Evolutionary conservation across 2,113 vertebrate genomes (phyloP), one percentile per base, ranked within the genome.

Genomic region (Oreochromis niloticus): DNA sequence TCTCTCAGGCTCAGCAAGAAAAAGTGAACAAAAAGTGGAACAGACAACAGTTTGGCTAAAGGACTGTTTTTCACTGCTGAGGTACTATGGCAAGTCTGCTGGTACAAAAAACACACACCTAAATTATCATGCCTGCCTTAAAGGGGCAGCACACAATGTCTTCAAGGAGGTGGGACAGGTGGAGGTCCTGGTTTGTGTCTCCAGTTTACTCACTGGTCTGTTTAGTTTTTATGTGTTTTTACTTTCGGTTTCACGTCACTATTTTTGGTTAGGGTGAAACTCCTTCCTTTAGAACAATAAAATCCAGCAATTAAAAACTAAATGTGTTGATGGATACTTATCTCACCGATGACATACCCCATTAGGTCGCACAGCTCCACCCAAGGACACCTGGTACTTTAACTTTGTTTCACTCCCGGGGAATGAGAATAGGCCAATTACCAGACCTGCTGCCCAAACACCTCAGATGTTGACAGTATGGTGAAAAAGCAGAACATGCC

Each of bases 181-280:
- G 4, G 1, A 71, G 66, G 7, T 22, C 12, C 12, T 68, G 63
- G 36, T 22, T 24, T 71, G 36, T 71, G 36, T 71, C 2, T 41
- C 36, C 36, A 0, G 5, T 24, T 41, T 43, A 1, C 36, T 43
- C n/a, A 1, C n/a, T 71, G 36, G 12, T 41, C n/a, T 71, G 36
- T 71, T 71, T 41, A 71, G 39, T 43, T 71, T 71, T 71, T 7
- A 13, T 22, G 19, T 39, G 61, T 39, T 39, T 39, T 66, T 24
- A 8, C 13, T 13, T 71, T 68, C 22, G 34, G 0, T 41, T 9
- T 16, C n/a, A 71, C 1, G 3, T 41, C 36, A 71, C 10, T 22
- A 22, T 68, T 22, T 22, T 41, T 68, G 34, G 4, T 41, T 68
- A 22, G 34, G 19, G 10, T 68, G 0, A 71, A 71, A 24, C n/a